A percentile compares a stretch with the other conserved stretches of the same genome.
Conservation (phyloP, 2,888 invertebrate species). For the Cryptophagus acutangulus region DNA sequence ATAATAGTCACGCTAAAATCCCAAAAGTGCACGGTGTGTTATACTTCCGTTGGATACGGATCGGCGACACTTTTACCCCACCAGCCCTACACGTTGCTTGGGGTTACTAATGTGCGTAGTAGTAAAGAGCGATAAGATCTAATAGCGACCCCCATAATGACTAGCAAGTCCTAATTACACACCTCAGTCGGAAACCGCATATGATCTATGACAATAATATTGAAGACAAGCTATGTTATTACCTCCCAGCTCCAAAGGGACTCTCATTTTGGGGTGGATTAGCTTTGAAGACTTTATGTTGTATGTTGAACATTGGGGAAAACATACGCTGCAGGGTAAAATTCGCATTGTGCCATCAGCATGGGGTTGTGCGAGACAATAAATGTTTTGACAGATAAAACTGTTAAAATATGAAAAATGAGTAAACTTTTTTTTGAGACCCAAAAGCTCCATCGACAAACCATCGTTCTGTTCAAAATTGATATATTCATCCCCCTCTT, state of each 20-base stretch:
- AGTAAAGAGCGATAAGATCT: constrained; percentile 23
- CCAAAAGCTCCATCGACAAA: constrained; percentile 4
- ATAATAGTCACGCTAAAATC: background rate
- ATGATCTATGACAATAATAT: constrained; percentile 29
- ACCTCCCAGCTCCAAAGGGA: constrained; percentile 20
- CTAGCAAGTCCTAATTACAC: constrained; percentile 26
- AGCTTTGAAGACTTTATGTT: constrained; percentile 21
- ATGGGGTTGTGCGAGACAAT: constrained; percentile 12
- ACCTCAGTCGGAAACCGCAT: constrained; percentile 19
- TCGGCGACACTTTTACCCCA: constrained; percentile 4
- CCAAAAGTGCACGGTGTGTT: constrained; percentile 1
- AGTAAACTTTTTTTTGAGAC: constrained; percentile 11
- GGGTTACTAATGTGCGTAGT: constrained; percentile 23
- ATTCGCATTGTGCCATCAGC: background rate
- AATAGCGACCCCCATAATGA: constrained; percentile 24
- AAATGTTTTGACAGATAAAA: constrained; percentile 18
- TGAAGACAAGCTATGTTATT: constrained; percentile 20
- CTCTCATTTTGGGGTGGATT: constrained; percentile 20
- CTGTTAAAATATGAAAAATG: constrained; percentile 19
- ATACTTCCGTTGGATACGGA: background rate
- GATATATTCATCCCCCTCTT: constrained; percentile 1
- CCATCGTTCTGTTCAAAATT: constrained; percentile 19
- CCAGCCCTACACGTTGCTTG: background rate
- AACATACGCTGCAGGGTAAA: constrained; percentile 1
- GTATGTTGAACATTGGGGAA: too few relatives aligned